Percentiles rank a stretch among this genome's conserved stretches.
Evolutionary conservation across 1,140 invertebrate species (phyloP).

Genomic region (Vollenhovia emeryi): DNA sequence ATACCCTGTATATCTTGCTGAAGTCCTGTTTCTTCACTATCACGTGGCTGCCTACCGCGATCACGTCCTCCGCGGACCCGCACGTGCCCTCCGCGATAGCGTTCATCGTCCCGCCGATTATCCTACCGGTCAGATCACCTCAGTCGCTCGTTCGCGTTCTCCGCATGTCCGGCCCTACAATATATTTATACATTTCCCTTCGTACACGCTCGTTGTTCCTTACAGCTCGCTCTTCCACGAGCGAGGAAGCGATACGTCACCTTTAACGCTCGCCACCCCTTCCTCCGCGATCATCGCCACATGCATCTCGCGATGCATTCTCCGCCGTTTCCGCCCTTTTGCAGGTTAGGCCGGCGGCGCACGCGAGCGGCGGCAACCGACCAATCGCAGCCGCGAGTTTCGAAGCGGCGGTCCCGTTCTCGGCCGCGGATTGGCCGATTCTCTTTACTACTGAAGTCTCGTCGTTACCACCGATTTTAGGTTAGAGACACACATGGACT

Average conservation of each 20-base stretch:
- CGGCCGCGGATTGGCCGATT: not conserved
- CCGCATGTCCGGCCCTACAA: not conserved
- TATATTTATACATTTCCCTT: not conserved
- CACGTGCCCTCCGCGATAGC: constrained; percentile 21
- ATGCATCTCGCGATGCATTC: not conserved
- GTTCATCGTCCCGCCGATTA: not conserved
- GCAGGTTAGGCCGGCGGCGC: too few species aligned
- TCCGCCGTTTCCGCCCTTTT: not conserved
- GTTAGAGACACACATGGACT: not conserved
- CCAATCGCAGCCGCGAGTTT: not conserved
- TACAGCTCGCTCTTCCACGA: not conserved
- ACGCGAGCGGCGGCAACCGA: too few species aligned
- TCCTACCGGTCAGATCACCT: not conserved
- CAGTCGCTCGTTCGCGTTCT: not conserved
- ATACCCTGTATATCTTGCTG: constrained; percentile 91
- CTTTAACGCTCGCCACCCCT: not conserved
- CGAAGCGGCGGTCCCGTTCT: not conserved
- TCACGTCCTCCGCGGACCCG: constrained; percentile 74
- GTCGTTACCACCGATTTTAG: not conserved
- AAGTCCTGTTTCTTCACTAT: constrained; percentile 91
- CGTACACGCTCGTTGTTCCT: not conserved
- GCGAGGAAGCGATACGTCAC: not conserved
- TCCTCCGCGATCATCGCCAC: not conserved
- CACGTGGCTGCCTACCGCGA: constrained; percentile 89
- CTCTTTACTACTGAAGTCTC: not conserved